phyloP scores from a whole-genome alignment of 2,888 invertebrate genomes.

The Tigriopus californicus region DNA sequence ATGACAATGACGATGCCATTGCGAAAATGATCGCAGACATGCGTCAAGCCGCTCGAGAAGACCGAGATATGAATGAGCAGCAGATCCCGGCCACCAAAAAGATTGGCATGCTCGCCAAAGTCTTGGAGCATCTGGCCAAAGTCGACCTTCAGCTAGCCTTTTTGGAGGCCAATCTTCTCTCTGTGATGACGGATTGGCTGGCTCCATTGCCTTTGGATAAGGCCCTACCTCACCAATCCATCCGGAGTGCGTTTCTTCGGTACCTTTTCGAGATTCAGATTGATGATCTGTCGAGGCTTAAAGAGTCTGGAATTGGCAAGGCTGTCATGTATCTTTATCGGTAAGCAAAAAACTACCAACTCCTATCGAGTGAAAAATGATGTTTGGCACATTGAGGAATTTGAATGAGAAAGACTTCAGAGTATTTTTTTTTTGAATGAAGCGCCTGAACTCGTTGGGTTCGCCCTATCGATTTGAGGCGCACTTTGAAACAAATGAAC shows the following conservation, averaged over 20 bases:
- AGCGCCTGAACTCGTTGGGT: too few relatives aligned
- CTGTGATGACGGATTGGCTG: slow-evolving; percentile 86
- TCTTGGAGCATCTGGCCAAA: slow-evolving; percentile 79
- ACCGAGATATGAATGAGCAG: slow-evolving; percentile 62
- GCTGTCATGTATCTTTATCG: slow-evolving; percentile 93
- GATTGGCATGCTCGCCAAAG: slow-evolving; percentile 69
- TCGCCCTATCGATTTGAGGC: too few relatives aligned
- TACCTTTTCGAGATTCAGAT: slow-evolving; percentile 67
- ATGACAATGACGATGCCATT: slow-evolving; percentile 94
- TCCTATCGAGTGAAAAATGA: too few relatives aligned
- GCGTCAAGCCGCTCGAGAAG: slow-evolving; percentile 73
- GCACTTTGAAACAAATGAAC: too few relatives aligned
- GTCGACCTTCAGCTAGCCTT: slow-evolving; percentile 87
- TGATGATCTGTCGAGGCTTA: slow-evolving; percentile 69
- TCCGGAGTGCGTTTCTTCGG: slow-evolving; percentile 38
- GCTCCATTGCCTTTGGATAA: slow-evolving; percentile 86
- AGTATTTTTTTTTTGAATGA: too few relatives aligned
- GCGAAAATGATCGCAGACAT: slow-evolving; percentile 65
- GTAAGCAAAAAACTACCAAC: neutral
- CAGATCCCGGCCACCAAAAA: slow-evolving; percentile 77
- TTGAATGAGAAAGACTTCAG: too few relatives aligned
- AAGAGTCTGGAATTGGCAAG: slow-evolving; percentile 92
- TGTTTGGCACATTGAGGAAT: too few relatives aligned
- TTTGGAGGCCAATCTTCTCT: slow-evolving; percentile 80
- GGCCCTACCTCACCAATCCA: slow-evolving; percentile 81